Conservation (phyloP, 2,888 invertebrate genomes). For the Tolmerus cingulatus region DNA sequence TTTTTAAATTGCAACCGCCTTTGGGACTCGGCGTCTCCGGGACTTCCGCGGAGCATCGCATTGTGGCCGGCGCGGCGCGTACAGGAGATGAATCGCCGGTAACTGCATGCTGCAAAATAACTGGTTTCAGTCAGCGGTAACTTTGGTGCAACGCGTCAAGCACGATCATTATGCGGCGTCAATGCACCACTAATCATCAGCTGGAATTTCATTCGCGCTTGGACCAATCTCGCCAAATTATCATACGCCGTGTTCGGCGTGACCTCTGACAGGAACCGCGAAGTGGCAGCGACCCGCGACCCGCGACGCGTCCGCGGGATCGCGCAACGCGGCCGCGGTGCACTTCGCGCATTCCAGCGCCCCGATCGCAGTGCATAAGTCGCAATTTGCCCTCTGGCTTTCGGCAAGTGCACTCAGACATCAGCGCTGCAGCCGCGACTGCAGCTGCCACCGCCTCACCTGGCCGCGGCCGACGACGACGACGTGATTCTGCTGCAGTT, state of each 20-base stretch:
- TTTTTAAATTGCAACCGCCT: neutral
- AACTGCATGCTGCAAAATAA: constrained; percentile 17
- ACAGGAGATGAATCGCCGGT: neutral
- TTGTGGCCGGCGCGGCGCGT: neutral
- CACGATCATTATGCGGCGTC: constrained; percentile 7
- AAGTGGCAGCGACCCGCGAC: neutral
- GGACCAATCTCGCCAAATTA: constrained; percentile 32
- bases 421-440: neutral
- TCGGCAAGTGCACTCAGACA: constrained; percentile 6
- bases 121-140: constrained; percentile 13
- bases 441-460: neutral
- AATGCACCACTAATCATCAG: constrained; percentile 24
- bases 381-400: constrained; percentile 37
- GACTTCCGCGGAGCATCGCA: neutral
- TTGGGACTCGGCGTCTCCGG: neutral
- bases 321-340: neutral
- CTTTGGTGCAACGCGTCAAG: neutral
- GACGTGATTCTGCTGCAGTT: neutral
- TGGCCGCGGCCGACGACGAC: neutral
- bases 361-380: constrained; percentile 10
- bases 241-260: constrained; percentile 17
- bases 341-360: neutral
- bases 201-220: constrained; percentile 17
- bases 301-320: neutral
- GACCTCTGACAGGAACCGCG: constrained; percentile 1